These are phyloP conservation scores for Alsophila aescularia DNA, from an alignment of 2,888 invertebrate species.

Conservation along the genomic window DNA sequence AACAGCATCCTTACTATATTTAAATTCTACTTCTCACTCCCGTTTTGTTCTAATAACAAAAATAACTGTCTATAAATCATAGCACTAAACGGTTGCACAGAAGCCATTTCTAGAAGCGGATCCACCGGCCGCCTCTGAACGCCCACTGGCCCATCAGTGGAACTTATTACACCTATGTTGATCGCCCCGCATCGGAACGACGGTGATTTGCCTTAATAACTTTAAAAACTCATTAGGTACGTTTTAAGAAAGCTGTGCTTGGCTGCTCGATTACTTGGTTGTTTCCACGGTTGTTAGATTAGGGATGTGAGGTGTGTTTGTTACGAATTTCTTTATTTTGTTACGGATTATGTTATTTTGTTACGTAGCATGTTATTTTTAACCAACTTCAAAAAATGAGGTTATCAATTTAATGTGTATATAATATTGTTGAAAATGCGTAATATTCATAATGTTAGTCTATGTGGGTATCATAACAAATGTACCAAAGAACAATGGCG, in stretches of 20 bases:
- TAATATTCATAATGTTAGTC: too few relatives aligned
- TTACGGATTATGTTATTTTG: background rate
- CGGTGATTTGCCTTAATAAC: conserved; percentile 78
- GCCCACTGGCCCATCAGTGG: conserved; percentile 57
- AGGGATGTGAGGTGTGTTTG: background rate
- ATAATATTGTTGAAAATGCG: too few relatives aligned
- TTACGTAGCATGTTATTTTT: background rate
- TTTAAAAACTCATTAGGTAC: conserved; percentile 71
- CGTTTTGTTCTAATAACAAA: conserved; percentile 26
- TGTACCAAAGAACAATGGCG: too few relatives aligned
- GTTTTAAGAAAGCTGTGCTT: conserved; percentile 61
- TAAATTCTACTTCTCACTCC: conserved; percentile 19
- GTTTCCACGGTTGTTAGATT: conserved; percentile 26
- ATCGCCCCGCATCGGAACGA: conserved; percentile 57
- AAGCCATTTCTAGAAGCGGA: conserved; percentile 68
- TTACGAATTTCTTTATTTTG: background rate
- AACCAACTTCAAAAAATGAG: too few relatives aligned
- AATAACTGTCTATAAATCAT: conserved; percentile 65
- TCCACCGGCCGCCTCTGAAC: conserved; percentile 42
- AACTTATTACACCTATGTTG: conserved; percentile 58
- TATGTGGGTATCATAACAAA: too few relatives aligned
- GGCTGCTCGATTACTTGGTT: conserved; percentile 40
- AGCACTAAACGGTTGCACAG: conserved; percentile 68
- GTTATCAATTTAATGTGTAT: too few relatives aligned
- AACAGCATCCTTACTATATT: conserved; percentile 1